Conservation (phyloP, 2,888 invertebrate genomes). For the Busseola fusca region DNA sequence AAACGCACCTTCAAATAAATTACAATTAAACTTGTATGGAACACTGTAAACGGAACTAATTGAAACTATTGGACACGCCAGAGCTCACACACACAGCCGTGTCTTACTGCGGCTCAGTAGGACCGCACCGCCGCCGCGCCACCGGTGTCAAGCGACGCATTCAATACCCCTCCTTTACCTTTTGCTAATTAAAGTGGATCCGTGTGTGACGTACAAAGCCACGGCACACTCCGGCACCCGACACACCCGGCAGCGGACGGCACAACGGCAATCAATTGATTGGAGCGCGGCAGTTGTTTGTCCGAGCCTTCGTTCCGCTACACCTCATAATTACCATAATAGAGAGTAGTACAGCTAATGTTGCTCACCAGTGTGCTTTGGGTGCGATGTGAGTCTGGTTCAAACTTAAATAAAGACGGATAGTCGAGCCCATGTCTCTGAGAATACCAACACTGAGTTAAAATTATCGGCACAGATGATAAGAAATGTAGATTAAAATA, state of each 20-base stretch:
- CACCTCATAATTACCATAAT: slow-evolving; percentile 57
- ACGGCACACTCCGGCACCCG: slow-evolving; percentile 26
- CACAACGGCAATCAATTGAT: slow-evolving; percentile 58
- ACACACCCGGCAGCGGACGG: slow-evolving; percentile 28
- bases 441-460: background rate
- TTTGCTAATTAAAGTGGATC: slow-evolving; percentile 46
- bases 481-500: background rate
- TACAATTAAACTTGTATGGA: slow-evolving; percentile 11
- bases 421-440: background rate
- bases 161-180: slow-evolving; percentile 47
- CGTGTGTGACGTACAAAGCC: slow-evolving; percentile 23
- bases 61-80: background rate
- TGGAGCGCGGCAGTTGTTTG: slow-evolving; percentile 55
- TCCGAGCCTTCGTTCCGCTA: slow-evolving; percentile 44
- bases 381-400: background rate
- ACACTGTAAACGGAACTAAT: slow-evolving; percentile 19
- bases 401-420: background rate
- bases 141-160: slow-evolving; percentile 16
- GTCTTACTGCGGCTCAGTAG: background rate
- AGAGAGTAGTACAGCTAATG: slow-evolving; percentile 42
- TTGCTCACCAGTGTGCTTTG: background rate
- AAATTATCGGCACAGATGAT: background rate
- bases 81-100: background rate
- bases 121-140: background rate
- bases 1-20: background rate